Evolutionary conservation across 1,140 invertebrate genomes (phyloP).

Genomic region (Dolichoris vasculosae): DNA sequence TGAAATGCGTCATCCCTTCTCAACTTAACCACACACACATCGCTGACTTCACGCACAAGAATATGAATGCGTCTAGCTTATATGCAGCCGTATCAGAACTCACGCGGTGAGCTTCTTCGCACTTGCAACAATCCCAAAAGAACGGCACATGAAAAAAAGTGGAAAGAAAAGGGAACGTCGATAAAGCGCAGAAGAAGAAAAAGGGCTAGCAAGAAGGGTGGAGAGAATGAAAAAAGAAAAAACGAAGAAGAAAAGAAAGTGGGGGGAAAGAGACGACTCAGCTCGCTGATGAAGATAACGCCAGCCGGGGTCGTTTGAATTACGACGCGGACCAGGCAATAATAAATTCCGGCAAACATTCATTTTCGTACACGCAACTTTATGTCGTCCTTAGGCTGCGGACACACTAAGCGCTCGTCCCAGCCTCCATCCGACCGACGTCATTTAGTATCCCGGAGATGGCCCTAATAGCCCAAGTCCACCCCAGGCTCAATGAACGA

Average conservation of each 20-base stretch:
- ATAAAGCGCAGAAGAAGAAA: background rate
- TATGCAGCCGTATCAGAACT: too few species aligned
- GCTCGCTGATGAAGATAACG: conserved; percentile 73
- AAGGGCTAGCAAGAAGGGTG: background rate
- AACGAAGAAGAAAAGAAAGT: background rate
- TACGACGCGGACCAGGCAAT: conserved; percentile 69
- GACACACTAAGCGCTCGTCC: conserved; percentile 66
- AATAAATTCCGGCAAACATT: conserved; percentile 75
- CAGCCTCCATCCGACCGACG: conserved; percentile 57
- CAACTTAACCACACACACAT: too few species aligned
- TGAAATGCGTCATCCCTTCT: too few species aligned
- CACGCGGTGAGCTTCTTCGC: background rate
- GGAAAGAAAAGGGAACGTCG: background rate
- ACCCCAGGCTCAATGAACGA: conserved; percentile 61
- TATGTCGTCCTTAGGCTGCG: conserved; percentile 71
- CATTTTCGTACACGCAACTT: conserved; percentile 75
- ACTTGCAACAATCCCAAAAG: background rate
- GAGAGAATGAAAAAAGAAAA: background rate
- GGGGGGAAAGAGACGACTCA: background rate
- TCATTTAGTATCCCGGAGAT: conserved; percentile 72
- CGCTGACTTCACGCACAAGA: too few species aligned
- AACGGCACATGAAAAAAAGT: background rate
- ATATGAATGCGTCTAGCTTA: too few species aligned
- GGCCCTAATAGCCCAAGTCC: conserved; percentile 67
- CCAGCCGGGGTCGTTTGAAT: conserved; percentile 70